Conservation (phyloP, 1,140 invertebrate genomes). For the Diorhabda carinulata region DNA sequence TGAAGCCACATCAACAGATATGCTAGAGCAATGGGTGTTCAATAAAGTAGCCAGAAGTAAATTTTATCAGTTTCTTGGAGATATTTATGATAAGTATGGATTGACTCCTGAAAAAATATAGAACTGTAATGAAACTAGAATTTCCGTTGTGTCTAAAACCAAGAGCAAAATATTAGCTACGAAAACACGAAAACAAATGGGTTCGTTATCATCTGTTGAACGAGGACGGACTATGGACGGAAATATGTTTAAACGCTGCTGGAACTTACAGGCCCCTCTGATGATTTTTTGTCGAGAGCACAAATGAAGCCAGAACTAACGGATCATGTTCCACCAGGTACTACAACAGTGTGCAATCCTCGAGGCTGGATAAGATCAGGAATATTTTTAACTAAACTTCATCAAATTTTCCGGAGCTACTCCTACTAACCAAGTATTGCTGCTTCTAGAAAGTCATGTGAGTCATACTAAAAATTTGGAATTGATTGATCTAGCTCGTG, state of each 20-base stretch:
- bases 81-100: conserved; percentile 9
- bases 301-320: conserved; percentile 29
- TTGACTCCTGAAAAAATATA: conserved; percentile 9
- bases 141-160: conserved; percentile 5
- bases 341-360: conserved; percentile 29
- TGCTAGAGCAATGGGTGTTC: conserved; percentile 34
- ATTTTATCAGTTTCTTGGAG: conserved; percentile 26
- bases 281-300: conserved; percentile 34
- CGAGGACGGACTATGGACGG: conserved; percentile 15
- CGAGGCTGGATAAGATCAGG: conserved; percentile 39
- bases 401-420: conserved; percentile 29
- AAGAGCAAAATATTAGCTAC: conserved; percentile 8
- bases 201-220: conserved; percentile 15
- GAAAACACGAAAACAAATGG: conserved; percentile 19
- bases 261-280: conserved; percentile 39
- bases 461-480: conserved; percentile 41
- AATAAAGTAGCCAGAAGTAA: conserved; percentile 29
- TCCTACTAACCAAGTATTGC: conserved; percentile 30
- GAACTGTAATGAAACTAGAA: conserved; percentile 23
- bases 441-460: conserved; percentile 33
- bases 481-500: conserved; percentile 36
- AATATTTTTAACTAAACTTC: conserved; percentile 40
- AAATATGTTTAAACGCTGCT: conserved; percentile 22
- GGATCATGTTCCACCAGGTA: conserved; percentile 26
- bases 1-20: conserved; percentile 35